Conservation (phyloP, 2,888 invertebrate genomes). For the Cynaeus angustus region DNA sequence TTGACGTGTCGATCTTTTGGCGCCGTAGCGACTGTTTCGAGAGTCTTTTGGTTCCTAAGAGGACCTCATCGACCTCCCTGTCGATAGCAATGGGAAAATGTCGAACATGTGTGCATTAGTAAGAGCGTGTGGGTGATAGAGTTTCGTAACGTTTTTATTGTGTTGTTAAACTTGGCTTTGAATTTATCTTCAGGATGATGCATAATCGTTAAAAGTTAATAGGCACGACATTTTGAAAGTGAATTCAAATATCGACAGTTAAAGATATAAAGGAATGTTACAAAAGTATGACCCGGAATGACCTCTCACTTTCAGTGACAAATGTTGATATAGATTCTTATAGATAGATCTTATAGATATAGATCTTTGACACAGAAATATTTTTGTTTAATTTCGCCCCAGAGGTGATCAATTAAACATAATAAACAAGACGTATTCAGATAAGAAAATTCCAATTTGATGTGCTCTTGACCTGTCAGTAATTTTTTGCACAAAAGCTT, state of each 20-base stretch:
- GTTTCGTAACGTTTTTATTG: slow-evolving; percentile 41
- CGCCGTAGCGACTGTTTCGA: slow-evolving; percentile 34
- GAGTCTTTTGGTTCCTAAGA: slow-evolving; percentile 11
- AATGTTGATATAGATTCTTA: too few species aligned
- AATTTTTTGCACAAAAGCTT: too few species aligned
- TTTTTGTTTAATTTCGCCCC: too few species aligned
- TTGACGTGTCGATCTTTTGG: slow-evolving; percentile 33
- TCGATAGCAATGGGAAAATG: slow-evolving; percentile 19
- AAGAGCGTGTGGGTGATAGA: slow-evolving; percentile 23
- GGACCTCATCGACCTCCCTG: slow-evolving; percentile 25
- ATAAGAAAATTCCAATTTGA: too few species aligned
- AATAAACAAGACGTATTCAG: too few species aligned
- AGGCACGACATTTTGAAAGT: slow-evolving; percentile 19
- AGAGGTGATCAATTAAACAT: too few species aligned
- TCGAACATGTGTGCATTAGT: slow-evolving; percentile 24
- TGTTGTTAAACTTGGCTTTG: slow-evolving; percentile 36
- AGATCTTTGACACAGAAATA: too few species aligned
- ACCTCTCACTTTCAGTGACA: too few species aligned
- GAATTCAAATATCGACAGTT: neutral
- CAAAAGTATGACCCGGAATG: too few species aligned
- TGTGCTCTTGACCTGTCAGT: too few species aligned
- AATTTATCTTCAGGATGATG: slow-evolving; percentile 13
- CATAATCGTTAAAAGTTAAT: slow-evolving; percentile 17
- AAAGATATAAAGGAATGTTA: neutral
- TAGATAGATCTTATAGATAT: too few species aligned